phyloP scores from a whole-genome alignment of 2,113 vertebrate species.

The Sinocyclocheilus grahami region DNA sequence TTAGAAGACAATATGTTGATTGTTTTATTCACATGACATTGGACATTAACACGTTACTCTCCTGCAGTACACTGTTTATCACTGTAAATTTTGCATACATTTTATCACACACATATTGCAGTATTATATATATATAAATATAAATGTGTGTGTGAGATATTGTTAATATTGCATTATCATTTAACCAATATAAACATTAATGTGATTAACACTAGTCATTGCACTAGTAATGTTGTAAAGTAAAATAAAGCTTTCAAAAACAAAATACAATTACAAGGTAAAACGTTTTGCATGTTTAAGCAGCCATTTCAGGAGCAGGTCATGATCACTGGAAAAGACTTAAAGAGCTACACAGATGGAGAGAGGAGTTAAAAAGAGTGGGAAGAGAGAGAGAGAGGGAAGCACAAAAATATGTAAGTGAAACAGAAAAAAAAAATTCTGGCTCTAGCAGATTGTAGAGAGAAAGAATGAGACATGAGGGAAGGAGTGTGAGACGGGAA shows the following conservation, averaged over 20 bases:
- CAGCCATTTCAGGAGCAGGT: background rate
- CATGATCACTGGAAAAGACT: background rate
- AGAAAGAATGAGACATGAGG: background rate
- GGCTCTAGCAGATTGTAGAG: constrained; percentile 11
- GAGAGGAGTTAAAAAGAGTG: background rate
- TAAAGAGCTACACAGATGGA: constrained; percentile 7
- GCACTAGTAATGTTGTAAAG: no score
- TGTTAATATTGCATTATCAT: no score
- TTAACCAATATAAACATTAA: no score
- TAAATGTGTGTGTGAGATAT: no score
- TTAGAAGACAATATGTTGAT: background rate
- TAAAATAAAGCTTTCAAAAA: no score
- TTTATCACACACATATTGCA: background rate
- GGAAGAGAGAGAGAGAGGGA: background rate
- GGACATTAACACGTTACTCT: no score
- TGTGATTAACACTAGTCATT: no score
- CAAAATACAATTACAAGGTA: background rate
- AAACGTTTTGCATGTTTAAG: constrained; percentile 6
- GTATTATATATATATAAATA: no score
- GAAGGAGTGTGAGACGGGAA: constrained; percentile 13
- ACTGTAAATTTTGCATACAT: background rate
- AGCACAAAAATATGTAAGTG: background rate
- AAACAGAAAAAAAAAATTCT: background rate
- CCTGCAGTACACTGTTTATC: background rate
- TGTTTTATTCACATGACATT: background rate